Evolutionary conservation across 2,888 invertebrate genomes (phyloP).

Genomic region (Aromia moschata): DNA sequence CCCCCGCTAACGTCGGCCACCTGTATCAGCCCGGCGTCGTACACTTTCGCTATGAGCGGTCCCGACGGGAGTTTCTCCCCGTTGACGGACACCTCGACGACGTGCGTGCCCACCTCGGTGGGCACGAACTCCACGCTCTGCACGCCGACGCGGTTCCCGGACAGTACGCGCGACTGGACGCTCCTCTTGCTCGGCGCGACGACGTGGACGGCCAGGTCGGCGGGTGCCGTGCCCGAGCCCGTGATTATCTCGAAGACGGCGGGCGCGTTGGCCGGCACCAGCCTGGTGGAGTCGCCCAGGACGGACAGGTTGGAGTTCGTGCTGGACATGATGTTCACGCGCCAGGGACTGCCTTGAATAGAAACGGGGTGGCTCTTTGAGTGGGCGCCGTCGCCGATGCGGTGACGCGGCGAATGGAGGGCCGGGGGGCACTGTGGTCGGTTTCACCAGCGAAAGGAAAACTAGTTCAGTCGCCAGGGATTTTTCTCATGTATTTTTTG

Average conservation of each 20-base stretch:
- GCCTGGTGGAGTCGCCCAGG: constrained; percentile 86
- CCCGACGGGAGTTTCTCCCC: constrained; percentile 91
- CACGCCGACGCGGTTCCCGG: constrained; percentile 77
- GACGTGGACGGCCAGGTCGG: constrained; percentile 72
- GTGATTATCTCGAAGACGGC: constrained; percentile 91
- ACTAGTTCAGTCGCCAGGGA: too few relatives aligned
- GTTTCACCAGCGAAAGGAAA: too few relatives aligned
- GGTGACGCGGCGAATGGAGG: constrained; percentile 1
- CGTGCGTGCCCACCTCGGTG: constrained; percentile 92
- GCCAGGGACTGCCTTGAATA: constrained; percentile 90
- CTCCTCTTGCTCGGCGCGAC: constrained; percentile 87
- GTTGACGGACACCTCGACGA: constrained; percentile 87
- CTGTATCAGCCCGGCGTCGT: constrained; percentile 92
- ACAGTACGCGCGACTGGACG: constrained; percentile 82
- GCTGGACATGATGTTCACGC: constrained; percentile 87
- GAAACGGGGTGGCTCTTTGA: constrained; percentile 29
- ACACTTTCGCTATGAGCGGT: constrained; percentile 92
- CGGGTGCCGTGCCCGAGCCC: constrained; percentile 66
- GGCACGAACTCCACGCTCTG: constrained; percentile 94
- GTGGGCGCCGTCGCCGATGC: too few relatives aligned
- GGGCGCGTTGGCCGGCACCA: constrained; percentile 89
- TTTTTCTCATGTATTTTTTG: too few relatives aligned
- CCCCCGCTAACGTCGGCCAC: constrained; percentile 95
- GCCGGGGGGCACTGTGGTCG: too few relatives aligned
- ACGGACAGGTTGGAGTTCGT: constrained; percentile 78